These are phyloP conservation scores for Deilephila elpenor DNA, from an alignment of 2,888 invertebrate genomes.

Conservation along the genomic window DNA sequence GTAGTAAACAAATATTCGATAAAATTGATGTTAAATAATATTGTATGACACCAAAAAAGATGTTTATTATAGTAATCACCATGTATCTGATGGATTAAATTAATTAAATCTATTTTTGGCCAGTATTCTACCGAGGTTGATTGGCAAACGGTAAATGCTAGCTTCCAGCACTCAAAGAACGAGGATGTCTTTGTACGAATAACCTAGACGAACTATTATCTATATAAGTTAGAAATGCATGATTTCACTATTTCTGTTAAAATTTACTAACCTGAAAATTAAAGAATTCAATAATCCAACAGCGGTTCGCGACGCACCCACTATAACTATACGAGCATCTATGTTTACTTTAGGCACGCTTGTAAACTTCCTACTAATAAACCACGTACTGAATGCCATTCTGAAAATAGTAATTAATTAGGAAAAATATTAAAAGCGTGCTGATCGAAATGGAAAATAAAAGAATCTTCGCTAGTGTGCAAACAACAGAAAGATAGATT, in stretches of 20 bases:
- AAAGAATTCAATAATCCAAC: conserved; percentile 86
- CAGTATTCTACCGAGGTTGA: neutral
- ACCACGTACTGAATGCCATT: conserved; percentile 70
- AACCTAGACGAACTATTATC: no score
- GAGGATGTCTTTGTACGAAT: no score
- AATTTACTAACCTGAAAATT: conserved; percentile 73
- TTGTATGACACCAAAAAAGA: no score
- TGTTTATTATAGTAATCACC: neutral
- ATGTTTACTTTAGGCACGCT: conserved; percentile 76
- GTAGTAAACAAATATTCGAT: no score
- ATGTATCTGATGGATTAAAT: neutral
- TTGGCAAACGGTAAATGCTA: no score
- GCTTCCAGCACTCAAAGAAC: no score
- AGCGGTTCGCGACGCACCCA: conserved; percentile 86
- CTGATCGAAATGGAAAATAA: no score
- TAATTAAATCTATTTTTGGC: neutral
- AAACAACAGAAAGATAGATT: no score
- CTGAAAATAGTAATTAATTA: conserved; percentile 47
- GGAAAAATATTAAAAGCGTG: no score
- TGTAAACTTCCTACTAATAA: conserved; percentile 75
- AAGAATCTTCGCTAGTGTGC: no score
- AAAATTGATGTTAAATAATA: no score
- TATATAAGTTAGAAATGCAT: neutral
- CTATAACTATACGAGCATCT: conserved; percentile 85
- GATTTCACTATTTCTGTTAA: neutral